These are phyloP conservation scores for Acrobasis repandana DNA, from an alignment of 2,888 invertebrate genomes.

Conservation along the genomic window DNA sequence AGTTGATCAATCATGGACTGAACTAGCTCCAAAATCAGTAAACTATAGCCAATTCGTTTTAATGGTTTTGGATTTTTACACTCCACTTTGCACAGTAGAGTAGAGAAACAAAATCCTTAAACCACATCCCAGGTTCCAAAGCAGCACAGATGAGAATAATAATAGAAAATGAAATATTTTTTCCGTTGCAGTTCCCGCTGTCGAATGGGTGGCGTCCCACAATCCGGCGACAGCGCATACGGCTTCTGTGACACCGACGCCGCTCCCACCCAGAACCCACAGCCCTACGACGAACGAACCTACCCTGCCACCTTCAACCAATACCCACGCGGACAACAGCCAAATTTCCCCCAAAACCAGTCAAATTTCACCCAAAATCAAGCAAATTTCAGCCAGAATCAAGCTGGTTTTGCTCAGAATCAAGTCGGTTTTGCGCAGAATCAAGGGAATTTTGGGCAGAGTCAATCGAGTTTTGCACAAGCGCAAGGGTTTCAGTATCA, in stretches of 20 bases:
- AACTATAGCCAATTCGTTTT: too few species aligned
- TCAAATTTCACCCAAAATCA: constrained; percentile 40
- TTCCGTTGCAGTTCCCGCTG: constrained; percentile 72
- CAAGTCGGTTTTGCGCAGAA: constrained; percentile 43
- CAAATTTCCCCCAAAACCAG: constrained; percentile 35
- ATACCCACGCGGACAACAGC: constrained; percentile 25
- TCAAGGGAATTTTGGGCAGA: constrained; percentile 40
- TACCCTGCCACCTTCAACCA: constrained; percentile 48
- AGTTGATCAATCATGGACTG: too few species aligned
- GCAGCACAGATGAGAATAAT: too few species aligned
- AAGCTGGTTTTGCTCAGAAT: constrained; percentile 35
- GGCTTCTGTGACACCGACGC: constrained; percentile 85
- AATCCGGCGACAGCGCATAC: constrained; percentile 89
- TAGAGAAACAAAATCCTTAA: too few species aligned
- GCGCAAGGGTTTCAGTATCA: constrained; percentile 26
- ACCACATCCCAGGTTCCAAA: too few species aligned
- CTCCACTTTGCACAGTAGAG: too few species aligned
- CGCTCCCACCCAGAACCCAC: constrained; percentile 39
- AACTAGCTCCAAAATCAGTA: too few species aligned
- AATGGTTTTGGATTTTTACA: too few species aligned
- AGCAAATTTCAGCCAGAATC: constrained; percentile 33
- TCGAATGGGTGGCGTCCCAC: constrained; percentile 86
- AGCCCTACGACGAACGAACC: constrained; percentile 52
- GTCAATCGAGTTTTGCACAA: constrained; percentile 14
- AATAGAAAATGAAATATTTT: constrained; percentile 12